These are phyloP conservation scores for Panzeria rudis DNA, from an alignment of 2,888 invertebrate species.

Conservation along the genomic window DNA sequence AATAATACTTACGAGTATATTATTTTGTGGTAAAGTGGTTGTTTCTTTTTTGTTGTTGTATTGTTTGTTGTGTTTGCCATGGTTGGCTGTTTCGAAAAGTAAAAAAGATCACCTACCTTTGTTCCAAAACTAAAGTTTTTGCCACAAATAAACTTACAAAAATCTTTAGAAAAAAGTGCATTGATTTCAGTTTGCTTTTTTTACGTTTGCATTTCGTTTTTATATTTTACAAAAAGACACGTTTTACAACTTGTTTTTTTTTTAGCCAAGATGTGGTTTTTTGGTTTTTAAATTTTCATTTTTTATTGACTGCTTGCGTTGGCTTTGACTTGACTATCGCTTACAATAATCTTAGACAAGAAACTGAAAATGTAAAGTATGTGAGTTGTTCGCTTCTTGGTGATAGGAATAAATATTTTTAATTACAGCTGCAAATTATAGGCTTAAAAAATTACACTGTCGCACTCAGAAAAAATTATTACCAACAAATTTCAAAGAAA, in stretches of 20 bases:
- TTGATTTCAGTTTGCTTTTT: slow-evolving; percentile 45
- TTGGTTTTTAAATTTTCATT: slow-evolving; percentile 11
- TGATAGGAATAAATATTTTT: background rate
- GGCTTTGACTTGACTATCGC: no score
- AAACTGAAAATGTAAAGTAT: slow-evolving; percentile 5
- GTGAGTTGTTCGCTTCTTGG: background rate
- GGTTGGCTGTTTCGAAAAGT: background rate
- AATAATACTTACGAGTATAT: slow-evolving; percentile 48
- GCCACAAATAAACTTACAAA: slow-evolving; percentile 31
- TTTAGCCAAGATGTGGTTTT: slow-evolving; percentile 56
- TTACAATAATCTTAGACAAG: slow-evolving; percentile 16
- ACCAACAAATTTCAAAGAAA: no score
- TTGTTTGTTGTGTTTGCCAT: slow-evolving; percentile 3
- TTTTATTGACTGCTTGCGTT: background rate
- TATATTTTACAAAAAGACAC: slow-evolving; percentile 54
- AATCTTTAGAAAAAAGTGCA: slow-evolving; percentile 31
- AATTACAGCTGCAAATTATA: background rate
- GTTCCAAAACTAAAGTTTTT: slow-evolving; percentile 10
- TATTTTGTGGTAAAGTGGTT: slow-evolving; percentile 66
- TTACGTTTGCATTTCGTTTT: slow-evolving; percentile 5
- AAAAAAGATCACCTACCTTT: slow-evolving; percentile 24
- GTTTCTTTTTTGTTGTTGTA: slow-evolving; percentile 11
- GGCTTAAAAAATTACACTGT: no score
- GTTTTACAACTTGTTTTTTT: slow-evolving; percentile 56
- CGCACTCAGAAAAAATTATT: no score